Evolutionary conservation across 2,888 invertebrate species (phyloP).

Genomic region (Stegophylla sp.): DNA sequence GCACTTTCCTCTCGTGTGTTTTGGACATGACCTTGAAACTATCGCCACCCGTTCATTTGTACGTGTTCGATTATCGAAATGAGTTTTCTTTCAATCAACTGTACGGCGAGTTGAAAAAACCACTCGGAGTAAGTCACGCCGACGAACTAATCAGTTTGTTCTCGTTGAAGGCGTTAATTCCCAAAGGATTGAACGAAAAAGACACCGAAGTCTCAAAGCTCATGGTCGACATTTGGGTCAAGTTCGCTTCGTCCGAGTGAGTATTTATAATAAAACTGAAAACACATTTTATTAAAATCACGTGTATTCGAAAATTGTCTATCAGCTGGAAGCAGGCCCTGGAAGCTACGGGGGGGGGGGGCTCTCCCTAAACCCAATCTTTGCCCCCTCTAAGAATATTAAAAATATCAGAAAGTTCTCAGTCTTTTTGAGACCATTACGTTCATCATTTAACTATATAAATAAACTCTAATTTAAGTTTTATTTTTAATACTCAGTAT

Average conservation of each 20-base stretch:
- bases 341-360: too few species aligned
- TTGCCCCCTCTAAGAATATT: too few species aligned
- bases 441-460: too few species aligned
- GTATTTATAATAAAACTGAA: not conserved
- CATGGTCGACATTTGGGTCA: constrained; percentile 52
- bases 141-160: constrained; percentile 60
- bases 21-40: constrained; percentile 11
- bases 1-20: not conserved
- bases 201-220: constrained; percentile 47
- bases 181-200: constrained; percentile 10
- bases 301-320: too few species aligned
- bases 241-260: constrained; percentile 52
- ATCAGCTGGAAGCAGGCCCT: too few species aligned
- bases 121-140: constrained; percentile 53
- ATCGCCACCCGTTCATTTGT: constrained; percentile 14
- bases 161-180: constrained; percentile 2
- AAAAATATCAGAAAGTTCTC: too few species aligned
- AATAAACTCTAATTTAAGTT: too few species aligned
- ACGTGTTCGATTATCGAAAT: constrained; percentile 38
- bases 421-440: too few species aligned
- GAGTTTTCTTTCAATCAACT: constrained; percentile 16
- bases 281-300: too few species aligned
- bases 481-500: too few species aligned
- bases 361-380: too few species aligned
- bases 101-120: not conserved